Percentiles rank a stretch among this genome's conserved stretches.
Conservation (phyloP, 2,888 invertebrate species). For the Chymomyza amoena region DNA sequence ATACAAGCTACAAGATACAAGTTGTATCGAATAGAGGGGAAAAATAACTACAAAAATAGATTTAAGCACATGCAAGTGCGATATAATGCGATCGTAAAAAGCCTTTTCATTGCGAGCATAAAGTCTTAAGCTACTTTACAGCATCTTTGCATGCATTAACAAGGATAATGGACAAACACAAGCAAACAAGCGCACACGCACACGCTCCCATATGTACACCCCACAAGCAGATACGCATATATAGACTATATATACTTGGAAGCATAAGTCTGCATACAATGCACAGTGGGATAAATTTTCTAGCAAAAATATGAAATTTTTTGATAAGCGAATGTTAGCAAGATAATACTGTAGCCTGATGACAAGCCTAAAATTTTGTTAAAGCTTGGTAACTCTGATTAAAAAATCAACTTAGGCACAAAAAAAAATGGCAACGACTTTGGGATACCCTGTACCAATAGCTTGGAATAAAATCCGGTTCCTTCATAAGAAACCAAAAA, state of each 20-base stretch:
- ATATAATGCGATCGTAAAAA: constrained; percentile 75
- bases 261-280: background rate
- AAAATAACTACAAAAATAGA: constrained; percentile 57
- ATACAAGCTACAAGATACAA: background rate
- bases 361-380: too few species aligned
- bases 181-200: constrained; percentile 27
- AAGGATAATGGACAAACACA: constrained; percentile 65
- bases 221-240: background rate
- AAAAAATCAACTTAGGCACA: too few species aligned
- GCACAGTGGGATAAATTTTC: too few species aligned
- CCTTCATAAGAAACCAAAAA: too few species aligned
- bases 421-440: too few species aligned
- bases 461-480: too few species aligned
- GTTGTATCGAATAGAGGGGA: constrained; percentile 52
- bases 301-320: too few species aligned
- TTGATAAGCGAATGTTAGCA: too few species aligned
- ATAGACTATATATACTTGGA: background rate
- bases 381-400: too few species aligned
- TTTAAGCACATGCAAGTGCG: constrained; percentile 65
- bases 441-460: too few species aligned
- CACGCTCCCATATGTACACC: background rate
- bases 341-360: too few species aligned
- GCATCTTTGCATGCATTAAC: constrained; percentile 72
- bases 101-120: constrained; percentile 74
- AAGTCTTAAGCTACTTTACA: constrained; percentile 76